Percentiles rank a stretch among this genome's conserved stretches.
Evolutionary conservation across 2,888 invertebrate genomes (phyloP).

Genomic region (Heliothis peltigera): DNA sequence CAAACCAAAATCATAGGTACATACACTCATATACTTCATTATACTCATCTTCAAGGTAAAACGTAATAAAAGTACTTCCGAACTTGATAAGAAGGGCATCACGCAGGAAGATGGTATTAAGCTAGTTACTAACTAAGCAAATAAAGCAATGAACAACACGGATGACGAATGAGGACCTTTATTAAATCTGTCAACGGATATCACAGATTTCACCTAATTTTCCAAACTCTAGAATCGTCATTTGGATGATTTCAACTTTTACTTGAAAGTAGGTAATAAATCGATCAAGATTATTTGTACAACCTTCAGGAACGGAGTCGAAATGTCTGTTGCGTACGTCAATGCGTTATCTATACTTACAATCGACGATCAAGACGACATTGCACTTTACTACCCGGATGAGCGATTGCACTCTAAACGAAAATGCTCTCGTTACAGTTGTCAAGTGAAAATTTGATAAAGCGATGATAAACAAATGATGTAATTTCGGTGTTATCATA

Average conservation of each 20-base stretch:
- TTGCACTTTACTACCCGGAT: constrained; percentile 52
- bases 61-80: neutral
- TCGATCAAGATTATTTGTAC: constrained; percentile 39
- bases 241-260: constrained; percentile 21
- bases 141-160: constrained; percentile 20
- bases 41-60: neutral
- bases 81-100: constrained; percentile 28
- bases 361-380: constrained; percentile 36
- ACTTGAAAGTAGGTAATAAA: constrained; percentile 16
- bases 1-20: neutral
- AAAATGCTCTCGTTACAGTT: constrained; percentile 47
- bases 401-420: constrained; percentile 36
- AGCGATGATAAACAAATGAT: constrained; percentile 43
- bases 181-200: constrained; percentile 8
- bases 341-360: constrained; percentile 45
- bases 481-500: constrained; percentile 53
- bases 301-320: constrained; percentile 30
- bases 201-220: constrained; percentile 24
- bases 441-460: constrained; percentile 34
- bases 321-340: constrained; percentile 54
- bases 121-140: constrained; percentile 11
- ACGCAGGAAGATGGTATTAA: constrained; percentile 10
- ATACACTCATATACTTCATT: neutral
- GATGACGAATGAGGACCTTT: constrained; percentile 2
- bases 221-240: constrained; percentile 3